These are phyloP conservation scores for Caenorhabditis angaria DNA, from an alignment of 2,888 invertebrate species.

Conservation along the genomic window DNA sequence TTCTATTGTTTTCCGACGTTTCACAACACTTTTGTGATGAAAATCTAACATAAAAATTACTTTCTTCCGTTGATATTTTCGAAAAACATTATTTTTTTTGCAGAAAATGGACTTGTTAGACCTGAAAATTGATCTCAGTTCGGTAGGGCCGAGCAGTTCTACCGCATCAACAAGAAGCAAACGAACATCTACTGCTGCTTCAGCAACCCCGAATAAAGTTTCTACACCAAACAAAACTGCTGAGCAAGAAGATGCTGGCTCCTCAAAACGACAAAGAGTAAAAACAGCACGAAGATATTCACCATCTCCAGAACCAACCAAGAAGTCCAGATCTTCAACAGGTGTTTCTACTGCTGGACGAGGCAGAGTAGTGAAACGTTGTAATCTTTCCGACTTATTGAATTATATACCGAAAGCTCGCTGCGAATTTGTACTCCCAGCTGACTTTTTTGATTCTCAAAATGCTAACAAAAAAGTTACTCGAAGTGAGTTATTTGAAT, in stretches of 20 bases:
- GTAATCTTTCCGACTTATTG: too few relatives aligned
- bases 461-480: too few relatives aligned
- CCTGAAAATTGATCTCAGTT: background rate
- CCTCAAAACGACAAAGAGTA: background rate
- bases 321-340: background rate
- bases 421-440: too few relatives aligned
- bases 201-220: background rate
- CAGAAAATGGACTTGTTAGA: conserved; percentile 1
- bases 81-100: background rate
- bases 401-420: too few relatives aligned
- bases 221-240: too few relatives aligned
- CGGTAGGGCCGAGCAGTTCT: background rate
- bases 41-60: too few relatives aligned
- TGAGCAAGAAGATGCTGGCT: background rate
- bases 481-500: too few relatives aligned
- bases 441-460: too few relatives aligned
- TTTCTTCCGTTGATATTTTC: background rate
- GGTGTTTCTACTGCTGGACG: background rate
- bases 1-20: too few relatives aligned
- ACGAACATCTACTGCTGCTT: background rate
- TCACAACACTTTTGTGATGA: too few relatives aligned
- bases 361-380: background rate
- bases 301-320: background rate
- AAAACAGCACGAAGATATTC: background rate
- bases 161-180: background rate